Conservation (phyloP, 2,113 vertebrate species). For the Osmerus mordax region DNA sequence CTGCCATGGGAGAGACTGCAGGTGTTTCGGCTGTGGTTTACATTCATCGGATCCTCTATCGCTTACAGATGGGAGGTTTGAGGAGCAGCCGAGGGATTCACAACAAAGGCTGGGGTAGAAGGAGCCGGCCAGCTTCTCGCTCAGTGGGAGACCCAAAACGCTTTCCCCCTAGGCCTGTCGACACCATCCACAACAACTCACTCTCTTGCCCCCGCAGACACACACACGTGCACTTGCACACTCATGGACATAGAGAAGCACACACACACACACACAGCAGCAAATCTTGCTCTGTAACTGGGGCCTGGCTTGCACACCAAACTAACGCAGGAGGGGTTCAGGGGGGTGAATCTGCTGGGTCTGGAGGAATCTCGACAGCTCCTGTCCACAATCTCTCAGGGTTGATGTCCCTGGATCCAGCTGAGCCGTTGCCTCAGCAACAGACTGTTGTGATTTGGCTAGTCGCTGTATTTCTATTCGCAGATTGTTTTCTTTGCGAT, state of each 20-base stretch:
- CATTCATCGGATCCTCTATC: background rate
- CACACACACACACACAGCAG: slow-evolving; percentile 12
- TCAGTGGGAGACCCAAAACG: background rate
- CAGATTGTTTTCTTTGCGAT: slow-evolving; percentile 11
- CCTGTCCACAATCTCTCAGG: background rate
- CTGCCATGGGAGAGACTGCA: background rate
- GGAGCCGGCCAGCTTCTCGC: background rate
- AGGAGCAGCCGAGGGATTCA: background rate
- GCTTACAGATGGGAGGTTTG: background rate
- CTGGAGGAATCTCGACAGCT: background rate
- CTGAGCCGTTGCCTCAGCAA: slow-evolving; percentile 11
- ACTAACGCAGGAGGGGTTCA: background rate
- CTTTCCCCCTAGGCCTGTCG: background rate
- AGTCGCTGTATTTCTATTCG: background rate
- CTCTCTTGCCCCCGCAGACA: background rate
- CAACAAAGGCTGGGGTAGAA: background rate
- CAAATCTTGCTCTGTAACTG: background rate
- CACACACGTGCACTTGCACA: background rate
- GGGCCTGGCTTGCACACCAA: background rate
- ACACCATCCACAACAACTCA: background rate
- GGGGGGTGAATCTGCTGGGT: background rate
- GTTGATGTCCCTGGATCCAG: background rate
- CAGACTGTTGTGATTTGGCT: slow-evolving; percentile 10
- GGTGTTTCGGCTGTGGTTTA: background rate
- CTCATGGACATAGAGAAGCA: background rate